Base-by-base conservation (phyloP, 2,797 vertebrate species). In the Gouania willdenowi region DNA sequence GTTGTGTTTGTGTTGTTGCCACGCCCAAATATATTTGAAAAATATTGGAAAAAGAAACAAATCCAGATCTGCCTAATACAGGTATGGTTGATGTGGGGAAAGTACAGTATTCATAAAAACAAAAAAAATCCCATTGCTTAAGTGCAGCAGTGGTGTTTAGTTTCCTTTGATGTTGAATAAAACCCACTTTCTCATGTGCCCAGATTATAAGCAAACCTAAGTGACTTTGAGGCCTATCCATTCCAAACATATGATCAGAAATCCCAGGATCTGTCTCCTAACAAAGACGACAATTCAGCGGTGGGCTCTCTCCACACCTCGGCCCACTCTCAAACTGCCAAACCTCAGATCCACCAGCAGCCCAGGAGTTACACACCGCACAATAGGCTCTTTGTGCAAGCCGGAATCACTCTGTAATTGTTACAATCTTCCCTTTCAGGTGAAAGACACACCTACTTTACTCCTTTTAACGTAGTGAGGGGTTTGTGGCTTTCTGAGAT, bases 231-330 rank as follows among this genome's bases (percentile, higher is more conserved):
- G 42, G 57, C 37, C 17, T 28, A 8, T 52, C 47, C 52, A 47
- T 69, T 76, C 66, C 60, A 53, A 42, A 43, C 46, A 26, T 65
- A 73, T 66, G 76, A 80, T 77, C 66, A 71, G n/a, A 62, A 79
- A 82, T 81, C 77, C 63, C 38, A 41, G 57, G 71, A 81, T 50
- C 77, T 56, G 56, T 76, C 60, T 66, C 52, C 62, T 50, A 63
- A 87, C 84, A 84, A 84, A 86, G 81, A 66, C 46, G 6, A 25
- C 29, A 29, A 80, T 84, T 86, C 78, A 83, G 60, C 19, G 9
- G 52, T 38, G 41, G 57, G 51, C 59, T 58, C 33, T 28, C 55
- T 58, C 65, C 22, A 40, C 74, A 81, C 74, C 77, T 77, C 73
- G 52, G 34, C 68, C 49, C 21, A 1, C 66, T 67, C 60, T 54